Evolutionary conservation across 2,888 invertebrate genomes (phyloP).

Genomic region (Cheilosia vernalis): DNA sequence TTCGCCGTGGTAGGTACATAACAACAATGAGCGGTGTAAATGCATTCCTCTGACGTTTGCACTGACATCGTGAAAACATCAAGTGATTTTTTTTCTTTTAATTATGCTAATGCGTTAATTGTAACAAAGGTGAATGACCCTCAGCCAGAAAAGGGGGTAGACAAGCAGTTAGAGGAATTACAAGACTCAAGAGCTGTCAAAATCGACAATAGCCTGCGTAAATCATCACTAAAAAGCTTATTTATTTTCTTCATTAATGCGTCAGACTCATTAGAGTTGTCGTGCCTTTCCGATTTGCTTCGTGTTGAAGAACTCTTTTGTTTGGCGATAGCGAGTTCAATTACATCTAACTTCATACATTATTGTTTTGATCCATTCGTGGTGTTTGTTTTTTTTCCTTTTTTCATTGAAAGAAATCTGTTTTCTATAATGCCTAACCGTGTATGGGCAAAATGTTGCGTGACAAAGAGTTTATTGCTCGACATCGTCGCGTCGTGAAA

Average conservation of each 20-base stretch:
- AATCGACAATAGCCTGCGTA: slow-evolving; percentile 7
- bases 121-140: slow-evolving; percentile 63
- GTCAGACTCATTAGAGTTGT: neutral
- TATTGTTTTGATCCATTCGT: slow-evolving; percentile 39
- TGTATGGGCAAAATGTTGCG: slow-evolving; percentile 45
- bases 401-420: slow-evolving; percentile 15
- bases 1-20: neutral
- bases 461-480: slow-evolving; percentile 61
- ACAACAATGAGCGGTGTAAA: slow-evolving; percentile 37
- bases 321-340: slow-evolving; percentile 27
- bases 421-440: slow-evolving; percentile 1
- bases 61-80: slow-evolving; percentile 31
- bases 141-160: neutral
- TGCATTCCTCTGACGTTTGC: slow-evolving; percentile 6
- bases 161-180: neutral
- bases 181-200: slow-evolving; percentile 27
- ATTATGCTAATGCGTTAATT: slow-evolving; percentile 61
- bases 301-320: slow-evolving; percentile 13
- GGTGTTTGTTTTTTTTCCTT: neutral
- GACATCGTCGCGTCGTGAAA: slow-evolving; percentile 45
- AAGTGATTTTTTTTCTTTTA: slow-evolving; percentile 12
- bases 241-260: slow-evolving; percentile 3
- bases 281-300: slow-evolving; percentile 1
- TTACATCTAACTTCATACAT: slow-evolving; percentile 33
- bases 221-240: neutral